Evolutionary conservation across 2,797 vertebrate species (phyloP), one percentile per base, ranked within the genome.

Genomic region (Fistularia commersonii): DNA sequence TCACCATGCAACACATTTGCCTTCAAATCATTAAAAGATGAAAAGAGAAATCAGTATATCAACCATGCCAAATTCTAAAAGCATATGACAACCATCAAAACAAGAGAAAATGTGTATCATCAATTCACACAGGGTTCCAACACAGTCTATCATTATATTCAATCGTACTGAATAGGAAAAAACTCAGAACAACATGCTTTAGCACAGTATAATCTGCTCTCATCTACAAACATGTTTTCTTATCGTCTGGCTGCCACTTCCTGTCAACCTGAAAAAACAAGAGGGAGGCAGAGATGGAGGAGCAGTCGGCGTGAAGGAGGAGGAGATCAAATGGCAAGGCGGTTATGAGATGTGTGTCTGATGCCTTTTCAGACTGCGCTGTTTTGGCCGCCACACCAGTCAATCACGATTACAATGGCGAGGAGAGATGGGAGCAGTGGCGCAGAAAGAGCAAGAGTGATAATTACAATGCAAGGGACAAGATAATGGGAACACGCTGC

Each of bases 361-460:
- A 92, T 87, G 77, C 88, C 84, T 92, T 85, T 92, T 91, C 76
- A 89, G 85, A 85, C 87, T 57, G 88, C 85, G 88, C 85, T 91
- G 91, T 91, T 87, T 92, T 84, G 87, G 89, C 91, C 85, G 86
- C 82, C 87, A 63, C 84, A 86, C 90, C 85, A 93, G 90, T 93
- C 90, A 93, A 93, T 93, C 92, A 93, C 90, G 82, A 92, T 92
- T 91, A 92, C 91, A 92, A 88, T 83, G 82, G 83, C 86, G 90
- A 86, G 77, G 76, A 88, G 82, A 93, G 90, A 91, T 87, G 87
- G 89, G 91, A 84, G 90, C 88, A 89, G 76, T 83, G 88, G 89
- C 82, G 92, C 92, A 92, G 91, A 92, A 92, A 92, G 91, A 89
- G 89, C 88, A 90, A 86, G 72, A 77, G 81, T 83, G 86, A 89